Evolutionary conservation across 1,140 invertebrate genomes (phyloP).

Genomic region (Drosophila repletoides): DNA sequence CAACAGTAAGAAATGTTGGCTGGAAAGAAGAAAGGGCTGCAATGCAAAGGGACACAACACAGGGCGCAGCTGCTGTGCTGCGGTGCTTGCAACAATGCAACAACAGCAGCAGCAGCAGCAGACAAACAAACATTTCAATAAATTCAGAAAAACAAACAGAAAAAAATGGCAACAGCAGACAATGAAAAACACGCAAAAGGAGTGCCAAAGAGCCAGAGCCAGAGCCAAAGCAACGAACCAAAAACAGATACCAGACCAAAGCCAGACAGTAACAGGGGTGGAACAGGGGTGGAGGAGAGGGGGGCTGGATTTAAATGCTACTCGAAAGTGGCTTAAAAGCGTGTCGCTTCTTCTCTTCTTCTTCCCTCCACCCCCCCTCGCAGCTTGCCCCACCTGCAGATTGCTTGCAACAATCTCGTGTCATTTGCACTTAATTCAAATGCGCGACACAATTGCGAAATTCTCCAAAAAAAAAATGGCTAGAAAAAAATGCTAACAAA

Average conservation of each 20-base stretch:
- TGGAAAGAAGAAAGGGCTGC: conserved; percentile 5
- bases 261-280: conserved; percentile 23
- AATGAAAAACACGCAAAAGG: conserved; percentile 71
- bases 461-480: background rate
- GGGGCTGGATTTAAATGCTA: conserved; percentile 38
- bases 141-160: conserved; percentile 54
- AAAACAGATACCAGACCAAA: conserved; percentile 47
- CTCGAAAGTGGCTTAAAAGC: conserved; percentile 74
- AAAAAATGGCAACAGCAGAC: conserved; percentile 50
- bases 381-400: conserved; percentile 21
- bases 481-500: conserved; percentile 16
- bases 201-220: conserved; percentile 43
- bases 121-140: conserved; percentile 81
- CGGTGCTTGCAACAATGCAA: conserved; percentile 45
- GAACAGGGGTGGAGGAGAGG: background rate
- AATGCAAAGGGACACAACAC: conserved; percentile 34
- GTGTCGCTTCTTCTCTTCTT: conserved; percentile 30
- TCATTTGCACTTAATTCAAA: conserved; percentile 82
- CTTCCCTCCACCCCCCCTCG: background rate
- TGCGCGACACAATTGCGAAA: conserved; percentile 77
- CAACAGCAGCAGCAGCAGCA: conserved; percentile 34
- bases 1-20: conserved; percentile 46
- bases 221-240: conserved; percentile 21
- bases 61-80: conserved; percentile 41
- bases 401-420: conserved; percentile 67